Evolutionary conservation across 2,888 invertebrate species (phyloP).

Genomic region (Luffia ferchaultella): DNA sequence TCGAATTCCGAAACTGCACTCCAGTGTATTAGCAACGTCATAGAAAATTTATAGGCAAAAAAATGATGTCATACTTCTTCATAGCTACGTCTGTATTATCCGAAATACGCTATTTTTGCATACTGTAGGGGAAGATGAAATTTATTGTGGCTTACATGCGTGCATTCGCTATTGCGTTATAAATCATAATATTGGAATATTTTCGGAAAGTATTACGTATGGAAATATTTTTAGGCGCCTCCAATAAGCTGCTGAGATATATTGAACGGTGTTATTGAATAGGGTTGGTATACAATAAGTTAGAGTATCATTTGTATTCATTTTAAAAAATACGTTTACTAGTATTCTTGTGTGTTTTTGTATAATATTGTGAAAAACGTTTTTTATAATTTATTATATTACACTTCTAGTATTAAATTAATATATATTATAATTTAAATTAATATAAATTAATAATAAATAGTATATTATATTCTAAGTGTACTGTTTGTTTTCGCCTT

Average conservation of each 20-base stretch:
- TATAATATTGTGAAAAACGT: too few relatives aligned
- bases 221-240: constrained; percentile 7
- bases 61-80: constrained; percentile 14
- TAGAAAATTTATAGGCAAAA: constrained; percentile 54
- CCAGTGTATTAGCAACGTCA: constrained; percentile 45
- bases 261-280: constrained; percentile 22
- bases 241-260: constrained; percentile 12
- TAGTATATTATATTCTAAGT: too few relatives aligned
- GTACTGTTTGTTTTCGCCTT: too few relatives aligned
- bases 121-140: constrained; percentile 46
- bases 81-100: constrained; percentile 34
- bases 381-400: too few relatives aligned
- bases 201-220: constrained; percentile 26
- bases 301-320: background rate
- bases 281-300: background rate
- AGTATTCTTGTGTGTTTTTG: too few relatives aligned
- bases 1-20: constrained; percentile 28
- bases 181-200: constrained; percentile 62
- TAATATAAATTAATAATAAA: too few relatives aligned
- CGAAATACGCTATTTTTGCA: constrained; percentile 53
- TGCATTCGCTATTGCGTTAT: constrained; percentile 40
- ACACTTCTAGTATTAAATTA: too few relatives aligned
- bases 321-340: background rate
- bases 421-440: too few relatives aligned
- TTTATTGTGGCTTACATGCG: constrained; percentile 29